Base-by-base conservation (phyloP, 2,888 invertebrate species). In the Xanthorhoe spadicearia region DNA sequence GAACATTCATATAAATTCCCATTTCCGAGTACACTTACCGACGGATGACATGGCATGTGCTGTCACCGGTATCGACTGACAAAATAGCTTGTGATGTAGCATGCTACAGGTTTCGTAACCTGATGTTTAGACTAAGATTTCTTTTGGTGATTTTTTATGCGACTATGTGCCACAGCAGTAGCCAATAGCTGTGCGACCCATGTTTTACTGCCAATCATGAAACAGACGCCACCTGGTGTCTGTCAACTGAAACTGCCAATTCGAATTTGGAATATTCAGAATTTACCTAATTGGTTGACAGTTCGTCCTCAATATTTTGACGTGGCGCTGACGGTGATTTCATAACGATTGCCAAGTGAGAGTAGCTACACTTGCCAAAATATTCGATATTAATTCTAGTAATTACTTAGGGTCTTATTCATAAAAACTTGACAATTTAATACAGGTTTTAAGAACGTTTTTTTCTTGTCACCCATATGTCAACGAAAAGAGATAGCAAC, bases 231-330 rank as follows among this genome's bases (percentile, higher is more conserved):
- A 88, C 85, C 88, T 89, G 91, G 87, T 81, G 72, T 83, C 85
- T 88, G 88, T 90, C 89, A 89, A 86, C 86, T 77, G 80, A 78
- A 81, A 83, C 84, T 88, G 89, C 87, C 90, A 88, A 89, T 90
- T 90, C 84, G 81, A 83, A 87, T 85, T 84, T 60, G 61, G 68
- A 66, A 64, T 62, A 59, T 67, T 62, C 51, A 74, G 71, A 77
- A 78, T 74, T 66, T 77, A 77, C 78, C 82, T 90, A 90, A 92
- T 90, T 90, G 88, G 87, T 82, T 77, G 85, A 85, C 84, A 83
- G 83, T 78, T 81, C 78, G 85, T 81, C 85, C 87, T 77, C 84
- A 86, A 87, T 87, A 85, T 86, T 60, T 69, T 59, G 57, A 66
- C 64, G 57, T 59, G 35, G 50, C 38, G 54, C 8, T 61, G 61